Base-by-base conservation (phyloP, 2,888 invertebrate genomes). In the Agrochola circellaris region DNA sequence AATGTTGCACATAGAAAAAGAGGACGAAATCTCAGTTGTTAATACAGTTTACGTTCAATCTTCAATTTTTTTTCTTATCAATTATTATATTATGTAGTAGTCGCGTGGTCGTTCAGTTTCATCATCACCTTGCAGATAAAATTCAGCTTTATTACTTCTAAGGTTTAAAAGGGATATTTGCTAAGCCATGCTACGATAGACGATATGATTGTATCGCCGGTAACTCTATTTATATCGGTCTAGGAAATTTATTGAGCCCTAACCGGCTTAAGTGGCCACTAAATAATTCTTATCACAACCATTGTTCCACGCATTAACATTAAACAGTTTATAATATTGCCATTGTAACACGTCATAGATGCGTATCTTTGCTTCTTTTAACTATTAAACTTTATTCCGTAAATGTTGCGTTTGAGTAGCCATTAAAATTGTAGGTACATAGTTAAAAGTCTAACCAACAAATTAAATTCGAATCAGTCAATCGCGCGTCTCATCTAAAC, bases 381-480 rank as follows among this genome's bases (percentile, higher is more conserved):
- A 74, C 56, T 68, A 20, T 65, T 82, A 8, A 38, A 66, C 61
- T 64, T 66, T 73, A 51, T 61, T 73, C 56, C n/a, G 34, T 72
- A 71, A 73, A 71, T 65, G 2, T 42, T 45, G 51, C 58, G 26
- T 78, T 68, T 62, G 51, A 67, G 51, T 51, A 20, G 26, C 51
- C 23, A 73, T 60, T 82, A 34, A 45, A 81, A 65, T 30, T 20
- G 30, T 23, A 51, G 51, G 23, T 51, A 64, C n/a, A 54, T 70
- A 58, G 54, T 45, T 77, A 70, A 61, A 81, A 54, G 65, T 73
- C 68, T 69, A 67, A 64, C 77, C 64, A 85, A 85, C 75, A 89
- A 90, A 89, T 92, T 88, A 87, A 90, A 91, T 90, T 90, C 89
- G 87, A 91, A 92, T 92, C 87, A 91, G 82, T 91, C 90, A 91